Evolutionary conservation across 2,888 invertebrate species (phyloP), one percentile per base, ranked within the genome.

Genomic region (Dryobota labecula): DNA sequence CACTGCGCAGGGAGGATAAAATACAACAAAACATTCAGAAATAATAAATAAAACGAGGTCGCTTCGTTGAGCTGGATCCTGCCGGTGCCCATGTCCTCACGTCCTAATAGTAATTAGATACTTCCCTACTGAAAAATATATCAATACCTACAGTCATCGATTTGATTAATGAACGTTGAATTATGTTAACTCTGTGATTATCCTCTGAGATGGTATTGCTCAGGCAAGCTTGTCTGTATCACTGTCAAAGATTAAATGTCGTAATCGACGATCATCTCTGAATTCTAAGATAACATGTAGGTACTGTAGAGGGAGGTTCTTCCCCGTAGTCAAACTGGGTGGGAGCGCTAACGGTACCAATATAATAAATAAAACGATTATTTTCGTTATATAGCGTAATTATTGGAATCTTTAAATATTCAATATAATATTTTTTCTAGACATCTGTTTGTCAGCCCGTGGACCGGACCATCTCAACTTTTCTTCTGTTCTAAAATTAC

Each of bases 161-260:
- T 33, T 53, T 47, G 4, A 27, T 27, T 30, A 11, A 38, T 38
- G 9, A n/a, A 15, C 6, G 6, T 9, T 38, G 27, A 38, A 18
- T 62, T 64, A 11, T 30, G 15, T 15, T 30, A n/a, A n/a, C 38
- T 64, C 9, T 27, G 20, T 15, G 13, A 24, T 36, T 20, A 27
- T 27, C 15, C 27, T 64, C 1, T 38, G 64, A 20, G 38, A 38
- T 41, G 11, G 11, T 18, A 18, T 64, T 13, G 18, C 57, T 20
- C n/a, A 54, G 30, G 33, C 9, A 27, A 20, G 15, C 24, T 20
- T 7, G 61, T 36, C 24, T 30, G 27, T n/a, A n/a, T 64, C 11
- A 38, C 15, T 24, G 24, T 70, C 30, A 70, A 27, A 45, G 33
- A 65, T 65, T 9, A 41, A 70, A 53, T 68, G 24, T 20, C 24